A percentile compares a stretch with the other conserved stretches of the same genome.
Conservation (phyloP, 2,797 vertebrate genomes). For the Sebastes vulpes region DNA sequence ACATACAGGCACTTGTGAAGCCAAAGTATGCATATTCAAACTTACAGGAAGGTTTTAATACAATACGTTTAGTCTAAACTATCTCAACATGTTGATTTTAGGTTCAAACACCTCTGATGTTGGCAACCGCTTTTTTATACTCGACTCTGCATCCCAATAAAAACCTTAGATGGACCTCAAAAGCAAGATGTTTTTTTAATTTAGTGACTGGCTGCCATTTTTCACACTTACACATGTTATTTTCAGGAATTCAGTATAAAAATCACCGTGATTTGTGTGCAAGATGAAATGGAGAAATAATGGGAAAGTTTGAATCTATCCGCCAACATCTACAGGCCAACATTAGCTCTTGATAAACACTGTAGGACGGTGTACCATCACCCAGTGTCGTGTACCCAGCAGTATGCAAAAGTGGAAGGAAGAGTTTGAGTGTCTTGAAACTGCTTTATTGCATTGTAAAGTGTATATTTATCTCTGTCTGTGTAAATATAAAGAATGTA, state of each 20-base stretch:
- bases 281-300: no score
- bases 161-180: conserved; percentile 14
- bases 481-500: conserved; percentile 78
- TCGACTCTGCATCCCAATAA: neutral
- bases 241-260: neutral
- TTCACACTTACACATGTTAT: conserved; percentile 6
- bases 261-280: no score
- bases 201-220: neutral
- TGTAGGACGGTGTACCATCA: neutral
- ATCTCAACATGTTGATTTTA: conserved; percentile 1
- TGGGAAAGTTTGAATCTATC: conserved; percentile 1
- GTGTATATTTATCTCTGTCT: conserved; percentile 69
- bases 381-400: conserved; percentile 4
- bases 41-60: conserved; percentile 6
- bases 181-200: conserved; percentile 3
- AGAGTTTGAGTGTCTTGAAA: conserved; percentile 59
- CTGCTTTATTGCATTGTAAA: conserved; percentile 68
- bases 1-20: neutral
- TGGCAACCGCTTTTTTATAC: neutral
- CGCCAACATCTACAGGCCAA: neutral
- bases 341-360: conserved; percentile 4
- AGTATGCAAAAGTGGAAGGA: conserved; percentile 16
- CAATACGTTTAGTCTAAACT: neutral
- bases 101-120: conserved; percentile 2
- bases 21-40: neutral